A percentile compares a stretch with the other conserved stretches of the same genome.
These are phyloP conservation scores for Heliconius hermathena DNA, from an alignment of 1,140 invertebrate species.

Conservation along the genomic window DNA sequence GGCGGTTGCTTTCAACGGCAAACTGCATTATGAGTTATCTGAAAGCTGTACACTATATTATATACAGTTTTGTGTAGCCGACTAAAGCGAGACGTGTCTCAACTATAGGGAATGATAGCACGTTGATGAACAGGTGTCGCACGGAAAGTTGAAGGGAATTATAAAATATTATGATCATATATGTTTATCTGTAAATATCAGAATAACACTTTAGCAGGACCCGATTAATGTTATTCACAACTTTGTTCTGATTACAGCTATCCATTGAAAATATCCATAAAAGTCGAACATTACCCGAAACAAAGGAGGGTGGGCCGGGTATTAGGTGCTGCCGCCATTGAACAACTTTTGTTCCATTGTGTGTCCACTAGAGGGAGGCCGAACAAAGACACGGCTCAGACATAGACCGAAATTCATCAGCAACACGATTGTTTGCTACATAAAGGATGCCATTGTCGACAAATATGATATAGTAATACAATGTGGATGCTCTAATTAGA, in stretches of 20 bases:
- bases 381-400: conserved; percentile 77
- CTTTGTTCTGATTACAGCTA: conserved; percentile 77
- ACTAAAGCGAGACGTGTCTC: conserved; percentile 38
- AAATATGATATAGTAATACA: conserved; percentile 79
- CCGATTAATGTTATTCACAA: conserved; percentile 66
- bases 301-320: conserved; percentile 74
- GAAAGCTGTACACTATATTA: conserved; percentile 53
- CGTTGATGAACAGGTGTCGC: not conserved
- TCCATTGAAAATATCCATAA: conserved; percentile 81
- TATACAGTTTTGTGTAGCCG: conserved; percentile 51
- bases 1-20: conserved; percentile 71
- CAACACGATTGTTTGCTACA: conserved; percentile 79
- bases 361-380: conserved; percentile 74
- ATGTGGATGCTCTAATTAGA: conserved; percentile 77
- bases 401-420: conserved; percentile 81
- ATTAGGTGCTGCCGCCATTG: conserved; percentile 78
- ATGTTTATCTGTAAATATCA: not conserved
- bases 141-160: not conserved
- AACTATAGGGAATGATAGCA: not conserved
- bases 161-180: not conserved
- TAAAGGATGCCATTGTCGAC: conserved; percentile 79
- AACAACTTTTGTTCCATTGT: conserved; percentile 81
- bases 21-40: conserved; percentile 77
- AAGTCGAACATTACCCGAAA: conserved; percentile 81
- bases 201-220: not conserved